Evolutionary conservation across 2,888 invertebrate genomes (phyloP), one percentile per base, ranked within the genome.

Genomic region (Drosophila melanosoma): DNA sequence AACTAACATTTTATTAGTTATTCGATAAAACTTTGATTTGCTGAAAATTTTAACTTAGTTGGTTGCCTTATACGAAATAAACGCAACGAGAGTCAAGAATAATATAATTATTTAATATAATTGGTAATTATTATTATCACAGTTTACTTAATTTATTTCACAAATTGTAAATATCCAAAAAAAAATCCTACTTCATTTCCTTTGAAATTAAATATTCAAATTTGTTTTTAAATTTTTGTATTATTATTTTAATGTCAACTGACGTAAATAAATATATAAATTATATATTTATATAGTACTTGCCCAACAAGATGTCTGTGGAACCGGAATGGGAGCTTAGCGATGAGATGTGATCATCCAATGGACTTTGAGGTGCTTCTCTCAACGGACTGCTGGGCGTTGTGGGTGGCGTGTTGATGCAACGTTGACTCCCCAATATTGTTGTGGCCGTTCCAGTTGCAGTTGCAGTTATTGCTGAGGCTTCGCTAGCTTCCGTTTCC

Each of bases 261-360:
- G 23, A 23, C 23, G 23, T 23, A 35, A 15, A 3, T 15, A 15
- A 36, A 36, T 36, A 15, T 7, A 36, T 36, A 1, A 20, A 0
- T 15, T 12, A 23, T 15, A 4, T 32, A 29, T 40, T 20, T 17
- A 10, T 45, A 32, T 57, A 11, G 10, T 45, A 79, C 91, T 91
- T 77, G 93, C 93, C 93, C 81, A 92, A 89, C 77, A 91, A 82
- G 40, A 91, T 91, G 82, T 93, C 93, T 86, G 92, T 92, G 64
- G 91, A 92, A 72, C 84, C 91, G 62, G 92, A 87, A 67, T 84
- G 87, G 65, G 93, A 93, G 77, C 93, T 93, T 67, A 93, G 81
- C 73, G 93, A 93, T 58, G 87, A 87, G 75, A 91, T 90, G 65
- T 93, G 93, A 58, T 92, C 93, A 79, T 93, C 93, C 51, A 84